Percentiles rank a stretch among this genome's conserved stretches.
Conservation (phyloP, 2,888 invertebrate genomes). For the Caenorhabditis macrosperma region DNA sequence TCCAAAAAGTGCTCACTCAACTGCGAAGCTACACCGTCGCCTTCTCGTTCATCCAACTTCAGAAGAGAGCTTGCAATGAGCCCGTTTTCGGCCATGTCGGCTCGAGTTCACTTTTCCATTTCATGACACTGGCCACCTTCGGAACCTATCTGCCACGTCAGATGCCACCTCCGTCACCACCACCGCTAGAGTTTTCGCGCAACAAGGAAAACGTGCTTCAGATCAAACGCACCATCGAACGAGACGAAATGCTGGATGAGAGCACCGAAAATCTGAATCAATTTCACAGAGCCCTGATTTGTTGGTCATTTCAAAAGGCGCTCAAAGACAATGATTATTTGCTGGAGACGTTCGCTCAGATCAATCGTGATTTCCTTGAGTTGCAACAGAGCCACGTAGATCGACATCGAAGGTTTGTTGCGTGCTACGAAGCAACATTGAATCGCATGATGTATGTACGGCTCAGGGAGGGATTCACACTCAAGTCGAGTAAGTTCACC, state of each 20-base stretch:
- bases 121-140: slow-evolving; percentile 87
- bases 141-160: slow-evolving; percentile 81
- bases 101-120: slow-evolving; percentile 87
- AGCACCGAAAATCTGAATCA: slow-evolving; percentile 28
- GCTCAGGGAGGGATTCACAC: slow-evolving; percentile 87
- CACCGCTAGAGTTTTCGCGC: background rate
- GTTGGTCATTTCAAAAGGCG: slow-evolving; percentile 84
- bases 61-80: slow-evolving; percentile 54
- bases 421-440: slow-evolving; percentile 79
- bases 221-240: slow-evolving; percentile 3
- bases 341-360: slow-evolving; percentile 57
- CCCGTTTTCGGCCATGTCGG: slow-evolving; percentile 84
- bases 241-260: slow-evolving; percentile 15
- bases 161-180: slow-evolving; percentile 9
- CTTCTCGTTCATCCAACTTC: slow-evolving; percentile 86
- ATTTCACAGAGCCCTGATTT: slow-evolving; percentile 82
- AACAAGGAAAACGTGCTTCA: background rate
- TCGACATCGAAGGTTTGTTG: slow-evolving; percentile 54
- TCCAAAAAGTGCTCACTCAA: slow-evolving; percentile 87
- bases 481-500: slow-evolving; percentile 81
- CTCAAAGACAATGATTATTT: slow-evolving; percentile 76
- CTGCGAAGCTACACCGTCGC: slow-evolving; percentile 86
- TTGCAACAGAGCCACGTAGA: slow-evolving; percentile 66
- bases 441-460: slow-evolving; percentile 86
- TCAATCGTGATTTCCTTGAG: slow-evolving; percentile 83